phyloP scores from a whole-genome alignment of 1,140 invertebrate genomes.

The Hetaerina americana region DNA sequence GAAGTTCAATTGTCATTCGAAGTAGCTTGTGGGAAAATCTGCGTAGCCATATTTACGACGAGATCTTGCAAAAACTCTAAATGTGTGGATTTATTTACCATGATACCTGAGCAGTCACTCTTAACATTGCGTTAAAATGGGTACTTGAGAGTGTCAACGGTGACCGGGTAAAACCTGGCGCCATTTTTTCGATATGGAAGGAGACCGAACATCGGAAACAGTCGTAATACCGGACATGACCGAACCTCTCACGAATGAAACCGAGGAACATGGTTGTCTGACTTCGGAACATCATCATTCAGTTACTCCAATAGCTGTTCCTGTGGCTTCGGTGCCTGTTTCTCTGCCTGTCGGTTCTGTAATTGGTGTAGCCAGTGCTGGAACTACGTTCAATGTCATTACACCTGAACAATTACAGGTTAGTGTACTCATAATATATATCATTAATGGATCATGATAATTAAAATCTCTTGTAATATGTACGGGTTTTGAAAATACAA shows the following conservation, averaged over 20 bases:
- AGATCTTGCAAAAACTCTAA: background rate
- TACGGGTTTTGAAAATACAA: too few relatives aligned
- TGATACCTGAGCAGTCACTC: background rate
- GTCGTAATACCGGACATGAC: slow-evolving; percentile 54
- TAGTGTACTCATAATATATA: slow-evolving; percentile 1
- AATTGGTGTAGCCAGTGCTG: slow-evolving; percentile 44
- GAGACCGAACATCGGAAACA: slow-evolving; percentile 41
- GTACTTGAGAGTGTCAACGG: background rate
- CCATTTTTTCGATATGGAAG: slow-evolving; percentile 27
- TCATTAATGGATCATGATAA: background rate
- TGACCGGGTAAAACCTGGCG: background rate
- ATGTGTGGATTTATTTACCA: background rate
- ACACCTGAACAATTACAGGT: slow-evolving; percentile 64
- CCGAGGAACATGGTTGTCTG: slow-evolving; percentile 34
- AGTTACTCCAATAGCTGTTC: slow-evolving; percentile 25
- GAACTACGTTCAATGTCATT: slow-evolving; percentile 70
- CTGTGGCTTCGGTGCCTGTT: slow-evolving; percentile 45
- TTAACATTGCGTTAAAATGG: background rate
- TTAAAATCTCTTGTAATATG: too few relatives aligned
- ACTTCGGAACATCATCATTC: slow-evolving; percentile 17
- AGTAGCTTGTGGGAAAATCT: background rate
- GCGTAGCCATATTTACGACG: background rate
- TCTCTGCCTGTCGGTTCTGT: slow-evolving; percentile 58
- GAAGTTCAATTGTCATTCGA: background rate
- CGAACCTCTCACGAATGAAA: slow-evolving; percentile 43